These are phyloP conservation scores for Lucilia sericata DNA, from an alignment of 1,140 invertebrate species.

Conservation along the genomic window DNA sequence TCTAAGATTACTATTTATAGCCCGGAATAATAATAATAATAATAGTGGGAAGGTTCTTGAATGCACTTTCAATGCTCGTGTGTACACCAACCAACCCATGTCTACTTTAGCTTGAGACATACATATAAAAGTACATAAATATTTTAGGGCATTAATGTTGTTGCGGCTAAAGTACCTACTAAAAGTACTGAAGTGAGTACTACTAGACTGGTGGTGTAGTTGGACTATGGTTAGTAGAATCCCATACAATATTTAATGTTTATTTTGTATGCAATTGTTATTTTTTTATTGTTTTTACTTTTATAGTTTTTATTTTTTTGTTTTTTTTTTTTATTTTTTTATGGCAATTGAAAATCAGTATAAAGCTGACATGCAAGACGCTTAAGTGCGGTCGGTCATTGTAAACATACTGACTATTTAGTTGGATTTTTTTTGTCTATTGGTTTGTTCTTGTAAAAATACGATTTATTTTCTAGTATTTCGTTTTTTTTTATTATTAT, in stretches of 20 bases:
- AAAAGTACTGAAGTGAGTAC: background rate
- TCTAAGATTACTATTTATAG: background rate
- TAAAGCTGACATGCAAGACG: slow-evolving; percentile 41
- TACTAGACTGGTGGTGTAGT: background rate
- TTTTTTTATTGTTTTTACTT: background rate
- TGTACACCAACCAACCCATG: background rate
- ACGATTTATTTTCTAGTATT: slow-evolving; percentile 23
- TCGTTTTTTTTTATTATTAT: background rate
- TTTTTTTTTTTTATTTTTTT: background rate
- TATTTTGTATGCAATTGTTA: slow-evolving; percentile 12
- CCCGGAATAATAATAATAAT: slow-evolving; percentile 2
- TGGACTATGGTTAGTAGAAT: background rate
- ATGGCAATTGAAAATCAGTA: slow-evolving; percentile 32
- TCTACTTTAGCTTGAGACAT: background rate
- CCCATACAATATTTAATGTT: slow-evolving; percentile 10
- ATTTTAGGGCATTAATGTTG: slow-evolving; percentile 4
- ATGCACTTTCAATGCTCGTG: background rate
- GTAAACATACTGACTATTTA: background rate
- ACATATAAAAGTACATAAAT: background rate
- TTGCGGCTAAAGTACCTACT: background rate
- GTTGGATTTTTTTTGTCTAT: background rate
- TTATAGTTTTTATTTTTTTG: background rate
- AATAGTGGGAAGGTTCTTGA: background rate
- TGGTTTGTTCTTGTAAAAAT: background rate
- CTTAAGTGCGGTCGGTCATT: slow-evolving; percentile 33